Conservation (phyloP, 2,797 vertebrate species). For the Mormyrops attenuatus region DNA sequence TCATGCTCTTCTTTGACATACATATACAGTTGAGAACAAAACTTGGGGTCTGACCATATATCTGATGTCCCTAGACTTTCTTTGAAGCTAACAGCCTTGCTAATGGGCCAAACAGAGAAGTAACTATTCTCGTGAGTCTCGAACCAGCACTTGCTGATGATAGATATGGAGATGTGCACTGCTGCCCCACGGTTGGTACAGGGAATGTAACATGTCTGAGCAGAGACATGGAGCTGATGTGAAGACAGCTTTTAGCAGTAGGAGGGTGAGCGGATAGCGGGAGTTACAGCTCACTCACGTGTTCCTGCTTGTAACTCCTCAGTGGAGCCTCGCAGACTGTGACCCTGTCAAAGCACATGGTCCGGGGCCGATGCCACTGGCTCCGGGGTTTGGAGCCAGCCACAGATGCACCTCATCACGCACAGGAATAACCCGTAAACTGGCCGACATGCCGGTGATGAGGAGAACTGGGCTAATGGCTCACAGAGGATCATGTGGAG, state of each 20-base stretch:
- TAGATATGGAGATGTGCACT: neutral
- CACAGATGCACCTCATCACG: constrained; percentile 49
- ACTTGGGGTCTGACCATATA: neutral
- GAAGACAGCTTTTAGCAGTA: neutral
- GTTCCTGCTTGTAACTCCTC: neutral
- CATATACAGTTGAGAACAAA: neutral
- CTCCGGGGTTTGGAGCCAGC: neutral
- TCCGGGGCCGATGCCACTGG: neutral
- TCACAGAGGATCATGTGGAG: constrained; percentile 48
- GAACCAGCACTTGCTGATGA: neutral
- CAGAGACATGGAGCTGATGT: neutral
- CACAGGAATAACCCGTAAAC: constrained; percentile 35
- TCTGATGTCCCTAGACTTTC: neutral
- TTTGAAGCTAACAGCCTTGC: neutral
- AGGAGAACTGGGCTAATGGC: constrained; percentile 56
- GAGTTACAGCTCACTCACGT: neutral
- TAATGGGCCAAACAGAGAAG: neutral
- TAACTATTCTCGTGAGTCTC: neutral
- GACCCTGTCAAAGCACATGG: neutral
- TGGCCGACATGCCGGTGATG: constrained; percentile 53
- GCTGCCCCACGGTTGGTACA: neutral
- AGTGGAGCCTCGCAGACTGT: neutral
- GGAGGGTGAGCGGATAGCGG: neutral
- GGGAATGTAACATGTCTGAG: neutral
- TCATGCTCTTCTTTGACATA: neutral